phyloP scores from a whole-genome alignment of 2,888 invertebrate species.

The Ischnus inquisitorius region DNA sequence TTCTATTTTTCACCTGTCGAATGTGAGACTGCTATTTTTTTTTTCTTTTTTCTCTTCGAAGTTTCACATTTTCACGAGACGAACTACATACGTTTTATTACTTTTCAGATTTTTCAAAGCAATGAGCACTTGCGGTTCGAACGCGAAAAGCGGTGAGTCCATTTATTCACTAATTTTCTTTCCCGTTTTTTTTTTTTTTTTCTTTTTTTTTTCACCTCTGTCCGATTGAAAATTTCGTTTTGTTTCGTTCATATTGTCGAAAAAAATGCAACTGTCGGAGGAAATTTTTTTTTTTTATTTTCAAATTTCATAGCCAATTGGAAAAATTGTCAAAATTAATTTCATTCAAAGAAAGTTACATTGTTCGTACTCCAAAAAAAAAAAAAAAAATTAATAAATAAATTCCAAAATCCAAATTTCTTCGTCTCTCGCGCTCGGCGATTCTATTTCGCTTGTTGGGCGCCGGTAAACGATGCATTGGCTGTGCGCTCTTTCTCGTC shows the following conservation, averaged over 20 bases:
- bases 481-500: conserved; percentile 21
- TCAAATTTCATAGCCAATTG: not conserved
- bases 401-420: conserved; percentile 39
- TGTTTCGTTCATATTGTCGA: too few relatives aligned
- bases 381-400: too few relatives aligned
- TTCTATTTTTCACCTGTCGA: not conserved
- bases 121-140: conserved; percentile 82
- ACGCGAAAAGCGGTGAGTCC: conserved; percentile 82
- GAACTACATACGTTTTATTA: conserved; percentile 43
- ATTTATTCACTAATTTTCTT: not conserved
- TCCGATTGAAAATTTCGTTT: too few relatives aligned
- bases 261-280: too few relatives aligned
- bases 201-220: too few relatives aligned
- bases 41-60: not conserved
- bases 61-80: not conserved
- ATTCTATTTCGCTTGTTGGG: conserved; percentile 53
- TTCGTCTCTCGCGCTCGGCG: conserved; percentile 24
- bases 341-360: too few relatives aligned
- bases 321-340: not conserved
- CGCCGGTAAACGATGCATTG: conserved; percentile 25
- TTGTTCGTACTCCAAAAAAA: too few relatives aligned
- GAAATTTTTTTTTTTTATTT: not conserved
- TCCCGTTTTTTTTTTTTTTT: too few relatives aligned
- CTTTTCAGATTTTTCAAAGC: conserved; percentile 85
- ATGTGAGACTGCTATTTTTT: not conserved